These are phyloP conservation scores for Fulmarus glacialis DNA, from an alignment of 2,113 vertebrate genomes.

Conservation along the genomic window DNA sequence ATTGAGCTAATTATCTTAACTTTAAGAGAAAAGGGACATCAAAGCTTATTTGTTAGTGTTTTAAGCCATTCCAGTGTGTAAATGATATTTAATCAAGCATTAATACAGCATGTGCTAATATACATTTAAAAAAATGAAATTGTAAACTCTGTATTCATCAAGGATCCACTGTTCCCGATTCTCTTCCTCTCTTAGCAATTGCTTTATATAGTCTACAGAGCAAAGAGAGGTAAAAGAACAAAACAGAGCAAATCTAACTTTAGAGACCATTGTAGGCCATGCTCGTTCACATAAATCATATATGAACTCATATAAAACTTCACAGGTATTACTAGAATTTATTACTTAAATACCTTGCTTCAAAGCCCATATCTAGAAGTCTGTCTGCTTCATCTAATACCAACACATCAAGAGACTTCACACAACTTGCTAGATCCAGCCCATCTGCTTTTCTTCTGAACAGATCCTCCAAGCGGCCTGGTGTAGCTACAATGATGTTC, in stretches of 20 bases:
- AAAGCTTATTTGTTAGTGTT: neutral
- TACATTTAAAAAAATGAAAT: neutral
- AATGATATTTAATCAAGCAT: neutral
- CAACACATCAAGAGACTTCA: conserved; percentile 89
- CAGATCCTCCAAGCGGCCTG: conserved; percentile 94
- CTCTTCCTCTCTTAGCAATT: neutral
- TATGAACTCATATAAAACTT: neutral
- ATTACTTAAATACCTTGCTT: conserved; percentile 82
- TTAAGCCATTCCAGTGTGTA: neutral
- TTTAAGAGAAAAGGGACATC: neutral
- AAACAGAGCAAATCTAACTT: neutral
- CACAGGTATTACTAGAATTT: neutral
- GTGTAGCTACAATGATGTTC: conserved; percentile 92
- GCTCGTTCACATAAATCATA: fast-evolving
- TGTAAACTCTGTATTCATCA: neutral
- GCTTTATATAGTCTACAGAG: neutral
- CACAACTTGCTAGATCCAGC: conserved; percentile 83
- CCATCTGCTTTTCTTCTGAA: conserved; percentile 92
- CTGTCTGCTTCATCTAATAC: conserved; percentile 95
- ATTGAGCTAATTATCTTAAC: neutral
- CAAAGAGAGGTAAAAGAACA: neutral
- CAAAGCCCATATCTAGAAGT: conserved; percentile 96
- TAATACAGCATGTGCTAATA: neutral
- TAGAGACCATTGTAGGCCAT: fast-evolving
- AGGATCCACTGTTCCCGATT: neutral